Base-by-base conservation (phyloP, 1,140 invertebrate species). In the Frieseomelitta varia region DNA sequence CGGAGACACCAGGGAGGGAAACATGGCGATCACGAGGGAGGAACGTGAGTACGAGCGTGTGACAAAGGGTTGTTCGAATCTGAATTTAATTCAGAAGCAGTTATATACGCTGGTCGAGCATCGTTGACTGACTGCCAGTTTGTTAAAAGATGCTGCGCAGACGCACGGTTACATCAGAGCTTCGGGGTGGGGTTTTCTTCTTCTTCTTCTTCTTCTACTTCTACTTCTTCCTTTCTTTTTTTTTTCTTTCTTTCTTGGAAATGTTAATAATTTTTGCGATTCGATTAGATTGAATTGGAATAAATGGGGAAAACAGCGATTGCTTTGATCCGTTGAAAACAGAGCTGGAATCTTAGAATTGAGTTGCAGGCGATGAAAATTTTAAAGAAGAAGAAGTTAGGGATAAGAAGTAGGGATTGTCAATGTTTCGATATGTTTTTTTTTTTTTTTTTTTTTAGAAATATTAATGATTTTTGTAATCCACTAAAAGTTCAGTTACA, bases 41-140 rank as follows among this genome's bases (percentile, higher is more conserved):
- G 92, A 94, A 91, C 87, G 93, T 94, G 92, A 94, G 93, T 94
- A 91, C 58, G 34, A 19, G 63, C 14, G 39, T 19, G 34, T 30
- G 6, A 65, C 63, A 65, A 69, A 47, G 75, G 74, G 53, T 82
- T 75, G 24, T 15, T 47, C 24, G 63, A 34, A 58, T 75, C 30
- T n/a, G 15, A 68, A 30, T 10, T 47, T 10, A 19, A 53, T 39
- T 27, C 15, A 19, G 30, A 10, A 4, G 14, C 39, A 55, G 39
- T 24, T 61, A 30, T 65, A 65, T 65, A n/a, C 15, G 47, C 2
- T 67, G 24, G 27, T 65, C 4, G 68, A 21, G 21, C 10, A 39
- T 12, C 30, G 56, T 84, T 84, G 81, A 84, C 76, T 55, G 56
- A 6, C 24, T 84, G 81, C 81, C 81, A 84, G 65, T 78, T 67